Base-by-base conservation (phyloP, 2,888 invertebrate genomes). In the Pyrochroa serraticornis region DNA sequence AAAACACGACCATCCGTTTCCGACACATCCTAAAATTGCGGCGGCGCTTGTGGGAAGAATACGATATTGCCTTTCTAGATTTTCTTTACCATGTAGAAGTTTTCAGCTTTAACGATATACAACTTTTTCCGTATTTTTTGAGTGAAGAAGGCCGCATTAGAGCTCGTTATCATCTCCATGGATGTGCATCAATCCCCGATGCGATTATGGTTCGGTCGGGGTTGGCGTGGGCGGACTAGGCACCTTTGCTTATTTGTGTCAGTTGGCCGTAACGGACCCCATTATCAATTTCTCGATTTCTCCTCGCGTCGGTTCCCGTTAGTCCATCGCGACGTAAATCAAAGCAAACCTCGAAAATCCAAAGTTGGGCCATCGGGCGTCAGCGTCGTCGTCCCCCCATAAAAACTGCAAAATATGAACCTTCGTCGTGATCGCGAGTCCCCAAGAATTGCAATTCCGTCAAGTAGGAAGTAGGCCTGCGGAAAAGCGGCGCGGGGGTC, bases 401-500 rank as follows among this genome's bases (percentile, higher is more conserved):
- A 55, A 63, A 64, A 63, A 52, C 33, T 44, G 60, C 52, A 60
- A 64, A 63, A 64, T 64, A 62, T 64, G 59, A 62, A 64, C 49
- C 64, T 55, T 44, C 51, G 56, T 52, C 54, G 22, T 22, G 22
- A 22, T 50, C 55, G 35, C 22, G 22, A 5, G 22, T 22, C 22
- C 22, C 22, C 22, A 2, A 22, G 70, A 67, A 60, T 68, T 69
- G 69, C 66, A 65, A 67, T 66, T 65, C 75, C 69, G 74, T 53
- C 60, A 61, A 62, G 63, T 49, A 61, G 47, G 45, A 8, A 31
- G 22, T 33, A 8, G 6, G 34, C 46, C 36, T 45, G 45, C 38
- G 53, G 39, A 39, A 57, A 58, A 58, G 61, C 53, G 60, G 59
- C 58, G 67, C 71, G 73, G 70, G 74, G 71, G 76, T 77, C 75